These are phyloP conservation scores for Notechis scutatus DNA, from an alignment of 2,113 vertebrate species.

Conservation along the genomic window DNA sequence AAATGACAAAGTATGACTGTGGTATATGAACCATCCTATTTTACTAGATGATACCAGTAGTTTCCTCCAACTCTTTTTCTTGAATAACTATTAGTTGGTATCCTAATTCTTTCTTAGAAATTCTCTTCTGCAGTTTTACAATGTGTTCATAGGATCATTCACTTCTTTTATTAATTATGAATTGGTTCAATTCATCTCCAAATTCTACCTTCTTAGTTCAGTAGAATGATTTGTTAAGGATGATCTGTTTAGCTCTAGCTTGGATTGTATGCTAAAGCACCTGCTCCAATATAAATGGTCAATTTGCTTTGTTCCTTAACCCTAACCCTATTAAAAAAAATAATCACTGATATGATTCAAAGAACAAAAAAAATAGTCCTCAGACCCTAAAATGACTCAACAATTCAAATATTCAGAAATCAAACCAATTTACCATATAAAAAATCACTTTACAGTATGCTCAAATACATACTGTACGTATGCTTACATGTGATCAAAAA, in stretches of 20 bases:
- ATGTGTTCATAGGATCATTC: background rate
- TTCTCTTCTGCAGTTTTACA: background rate
- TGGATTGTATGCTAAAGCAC: no score
- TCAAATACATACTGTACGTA: background rate
- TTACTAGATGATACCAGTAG: fast-evolving
- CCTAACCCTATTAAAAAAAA: background rate
- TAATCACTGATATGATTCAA: background rate
- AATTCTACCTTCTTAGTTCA: background rate
- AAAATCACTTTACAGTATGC: background rate
- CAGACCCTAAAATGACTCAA: background rate
- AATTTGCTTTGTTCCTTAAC: background rate
- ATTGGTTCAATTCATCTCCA: background rate
- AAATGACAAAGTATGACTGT: background rate
- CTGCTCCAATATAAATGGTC: no score
- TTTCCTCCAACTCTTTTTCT: background rate
- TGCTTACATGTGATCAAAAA: background rate
- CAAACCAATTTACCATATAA: background rate
- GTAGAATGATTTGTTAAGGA: background rate
- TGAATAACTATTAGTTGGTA: background rate
- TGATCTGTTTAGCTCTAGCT: background rate
- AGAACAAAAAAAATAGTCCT: background rate
- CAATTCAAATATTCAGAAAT: no score
- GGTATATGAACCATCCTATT: background rate
- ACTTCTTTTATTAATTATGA: background rate
- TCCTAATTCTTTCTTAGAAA: background rate